phyloP scores from a whole-genome alignment of 2,113 vertebrate genomes.

The Geococcyx californianus region DNA sequence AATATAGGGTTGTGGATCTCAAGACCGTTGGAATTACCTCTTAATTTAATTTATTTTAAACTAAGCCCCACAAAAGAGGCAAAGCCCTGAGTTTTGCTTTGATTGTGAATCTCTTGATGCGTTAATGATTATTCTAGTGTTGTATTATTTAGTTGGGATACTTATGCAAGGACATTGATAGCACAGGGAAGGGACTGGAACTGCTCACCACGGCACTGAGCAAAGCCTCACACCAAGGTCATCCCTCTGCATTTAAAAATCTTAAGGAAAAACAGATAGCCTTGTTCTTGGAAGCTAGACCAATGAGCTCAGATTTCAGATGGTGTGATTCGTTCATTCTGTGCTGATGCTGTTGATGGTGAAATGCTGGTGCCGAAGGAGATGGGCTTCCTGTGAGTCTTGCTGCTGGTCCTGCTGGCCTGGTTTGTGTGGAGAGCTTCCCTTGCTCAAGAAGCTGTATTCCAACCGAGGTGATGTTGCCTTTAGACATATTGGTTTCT shows the following conservation, averaged over 20 bases:
- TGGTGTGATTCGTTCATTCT: rapidly evolving
- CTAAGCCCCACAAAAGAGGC: background rate
- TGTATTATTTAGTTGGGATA: background rate
- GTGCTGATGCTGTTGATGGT: background rate
- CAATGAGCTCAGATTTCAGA: background rate
- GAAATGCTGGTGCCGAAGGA: rapidly evolving
- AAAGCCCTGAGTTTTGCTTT: background rate
- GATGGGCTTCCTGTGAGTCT: rapidly evolving
- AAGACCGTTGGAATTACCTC: background rate
- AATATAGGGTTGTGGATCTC: background rate
- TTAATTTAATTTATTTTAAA: background rate
- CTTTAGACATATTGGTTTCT: background rate
- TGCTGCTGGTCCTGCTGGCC: background rate
- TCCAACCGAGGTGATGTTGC: rapidly evolving
- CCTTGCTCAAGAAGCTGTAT: background rate
- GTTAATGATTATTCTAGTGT: background rate
- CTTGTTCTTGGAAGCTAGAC: background rate
- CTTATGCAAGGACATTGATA: background rate
- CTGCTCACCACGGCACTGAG: rapidly evolving
- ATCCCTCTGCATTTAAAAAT: background rate
- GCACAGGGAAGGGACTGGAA: rapidly evolving
- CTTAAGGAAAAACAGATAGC: background rate
- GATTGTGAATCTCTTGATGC: background rate
- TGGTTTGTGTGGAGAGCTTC: background rate
- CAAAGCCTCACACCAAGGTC: background rate